Evolutionary conservation across 2,113 vertebrate species (phyloP), one percentile per base, ranked within the genome.

Genomic region (Aythya baeri): DNA sequence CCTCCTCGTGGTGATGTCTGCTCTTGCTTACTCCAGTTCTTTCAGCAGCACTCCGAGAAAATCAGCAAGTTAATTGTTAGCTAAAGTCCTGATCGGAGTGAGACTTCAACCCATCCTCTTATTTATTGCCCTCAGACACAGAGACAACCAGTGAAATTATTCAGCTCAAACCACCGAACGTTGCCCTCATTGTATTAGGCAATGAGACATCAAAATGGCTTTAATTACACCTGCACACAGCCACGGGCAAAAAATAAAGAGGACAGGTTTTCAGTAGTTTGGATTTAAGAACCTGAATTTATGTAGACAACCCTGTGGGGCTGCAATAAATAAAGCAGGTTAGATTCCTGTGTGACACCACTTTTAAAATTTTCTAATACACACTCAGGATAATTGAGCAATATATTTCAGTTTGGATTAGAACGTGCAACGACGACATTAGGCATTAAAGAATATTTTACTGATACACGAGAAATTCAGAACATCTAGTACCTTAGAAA

Each of bases 141-240:
- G 34, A 41, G 55, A 43, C 26, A 76, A 52, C 17, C 2, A 1
- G 17, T 5, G 63, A 58, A 68, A 94, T 58, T 44, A 58, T 13
- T 86, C 71, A 50, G n/a, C 82, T 54, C 44, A 62, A 96, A 70
- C 4, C 34, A 27, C 52, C 1, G 1, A 55, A 16, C 1, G 8
- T 15, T 79, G 66, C 61, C 63, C 0, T 0, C n/a, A 26, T 86
- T 72, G 38, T 31, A 72, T 7, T 23, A 65, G 76, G 77, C 52
- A 71, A 49, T 4, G 68, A 92, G 89, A 74, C 83, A 71, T 43
- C 89, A 66, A 78, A 84, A 92, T 32, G 4, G 68, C 62, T 95
- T 93, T 74, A 94, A 91, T 89, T 67, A 59, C 79, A 90, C 83
- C 93, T 93, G 79, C 89, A 89, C 44, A 15, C 57, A 82, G 89